Conservation (phyloP, 2,888 invertebrate genomes). For the Hololepta plana region DNA sequence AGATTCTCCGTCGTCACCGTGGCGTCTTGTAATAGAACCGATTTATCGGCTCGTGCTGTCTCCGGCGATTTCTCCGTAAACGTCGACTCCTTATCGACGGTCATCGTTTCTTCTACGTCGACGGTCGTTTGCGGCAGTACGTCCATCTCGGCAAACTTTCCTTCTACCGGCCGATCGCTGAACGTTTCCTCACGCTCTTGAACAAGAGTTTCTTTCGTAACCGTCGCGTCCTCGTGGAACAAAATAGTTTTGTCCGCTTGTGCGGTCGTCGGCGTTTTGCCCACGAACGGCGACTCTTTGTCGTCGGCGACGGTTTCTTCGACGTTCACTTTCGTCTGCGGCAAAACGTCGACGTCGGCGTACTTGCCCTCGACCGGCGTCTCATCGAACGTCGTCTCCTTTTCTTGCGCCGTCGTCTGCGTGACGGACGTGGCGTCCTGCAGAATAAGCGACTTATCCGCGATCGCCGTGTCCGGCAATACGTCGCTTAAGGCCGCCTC, state of each 20-base stretch:
- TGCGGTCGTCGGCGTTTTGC: slow-evolving; percentile 24
- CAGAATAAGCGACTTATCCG: no score
- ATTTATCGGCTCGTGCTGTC: no score
- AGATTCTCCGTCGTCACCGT: no score
- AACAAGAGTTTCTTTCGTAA: slow-evolving; percentile 28
- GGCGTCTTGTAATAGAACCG: no score
- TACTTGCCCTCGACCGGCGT: slow-evolving; percentile 17
- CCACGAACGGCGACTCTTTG: slow-evolving; percentile 24
- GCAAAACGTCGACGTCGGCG: slow-evolving; percentile 9
- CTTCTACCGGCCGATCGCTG: slow-evolving; percentile 16
- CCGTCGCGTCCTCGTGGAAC: slow-evolving; percentile 33
- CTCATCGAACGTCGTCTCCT: slow-evolving; percentile 19
- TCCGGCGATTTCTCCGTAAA: no score
- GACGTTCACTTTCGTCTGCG: no score
- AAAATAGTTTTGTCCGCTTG: slow-evolving; percentile 18
- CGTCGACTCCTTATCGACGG: no score
- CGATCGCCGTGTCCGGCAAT: no score
- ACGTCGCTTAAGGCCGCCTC: no score
- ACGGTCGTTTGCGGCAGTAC: slow-evolving; percentile 21
- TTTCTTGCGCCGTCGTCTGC: slow-evolving; percentile 30
- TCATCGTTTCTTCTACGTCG: slow-evolving; percentile 23
- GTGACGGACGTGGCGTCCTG: slow-evolving; percentile 29
- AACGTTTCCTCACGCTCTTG: slow-evolving; percentile 27
- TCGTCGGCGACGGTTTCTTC: no score
- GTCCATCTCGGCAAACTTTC: slow-evolving; percentile 22